Conservation (phyloP, 1,140 invertebrate genomes). For the Aradophagus sp. region DNA sequence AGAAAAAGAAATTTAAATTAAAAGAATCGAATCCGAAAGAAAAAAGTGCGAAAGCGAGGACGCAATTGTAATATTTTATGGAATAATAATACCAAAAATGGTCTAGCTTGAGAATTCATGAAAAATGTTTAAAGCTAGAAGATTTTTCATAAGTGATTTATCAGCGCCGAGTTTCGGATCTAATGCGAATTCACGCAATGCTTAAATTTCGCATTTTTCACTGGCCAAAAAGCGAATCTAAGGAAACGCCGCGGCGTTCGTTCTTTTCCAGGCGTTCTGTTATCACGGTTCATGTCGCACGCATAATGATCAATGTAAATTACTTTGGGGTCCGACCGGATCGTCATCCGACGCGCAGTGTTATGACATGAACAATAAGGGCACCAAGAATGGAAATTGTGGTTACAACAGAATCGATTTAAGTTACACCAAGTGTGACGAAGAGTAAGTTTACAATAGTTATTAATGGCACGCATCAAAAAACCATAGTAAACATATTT, state of each 20-base stretch:
- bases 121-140: background rate
- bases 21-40: no score
- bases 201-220: slow-evolving; percentile 1
- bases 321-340: slow-evolving; percentile 96
- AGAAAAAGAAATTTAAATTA: no score
- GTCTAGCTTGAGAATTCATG: slow-evolving; percentile 5
- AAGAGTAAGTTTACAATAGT: slow-evolving; percentile 77
- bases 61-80: no score
- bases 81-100: no score
- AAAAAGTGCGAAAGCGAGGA: no score
- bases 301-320: slow-evolving; percentile 92
- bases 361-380: slow-evolving; percentile 91
- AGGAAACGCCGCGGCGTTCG: slow-evolving; percentile 1
- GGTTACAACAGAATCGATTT: slow-evolving; percentile 88
- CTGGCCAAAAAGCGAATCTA: slow-evolving; percentile 5
- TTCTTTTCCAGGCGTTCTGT: slow-evolving; percentile 84
- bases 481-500: no score
- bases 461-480: background rate
- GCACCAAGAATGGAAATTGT: slow-evolving; percentile 92
- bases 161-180: background rate
- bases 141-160: slow-evolving; percentile 13
- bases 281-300: slow-evolving; percentile 93
- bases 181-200: slow-evolving; percentile 2
- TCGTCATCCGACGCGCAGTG: slow-evolving; percentile 88
- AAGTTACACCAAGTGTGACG: slow-evolving; percentile 83